Conservation (phyloP, 2,797 vertebrate species). For the Gallinago stenura region DNA sequence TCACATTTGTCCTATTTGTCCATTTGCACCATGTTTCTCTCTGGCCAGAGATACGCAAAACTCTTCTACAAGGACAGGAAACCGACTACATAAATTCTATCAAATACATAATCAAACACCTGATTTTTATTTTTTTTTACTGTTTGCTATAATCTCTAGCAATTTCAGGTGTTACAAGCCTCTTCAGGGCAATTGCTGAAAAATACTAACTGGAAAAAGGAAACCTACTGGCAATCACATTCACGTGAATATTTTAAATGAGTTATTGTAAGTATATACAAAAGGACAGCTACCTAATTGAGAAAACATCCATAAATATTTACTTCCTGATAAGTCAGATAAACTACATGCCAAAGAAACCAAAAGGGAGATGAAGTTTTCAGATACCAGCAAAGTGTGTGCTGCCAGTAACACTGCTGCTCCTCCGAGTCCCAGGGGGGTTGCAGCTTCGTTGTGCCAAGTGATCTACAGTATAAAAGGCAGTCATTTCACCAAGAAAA, state of each 20-base stretch:
- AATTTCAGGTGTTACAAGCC: neutral
- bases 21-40: neutral
- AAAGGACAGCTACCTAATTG: neutral
- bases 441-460: neutral
- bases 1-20: neutral
- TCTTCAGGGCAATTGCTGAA: neutral
- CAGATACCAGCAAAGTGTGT: neutral
- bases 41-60: neutral
- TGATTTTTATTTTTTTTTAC: neutral
- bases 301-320: constrained; percentile 40
- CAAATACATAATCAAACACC: neutral
- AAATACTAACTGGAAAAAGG: neutral
- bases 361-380: neutral
- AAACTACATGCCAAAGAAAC: neutral
- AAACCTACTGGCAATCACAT: neutral
- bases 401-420: neutral
- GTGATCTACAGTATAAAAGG: neutral
- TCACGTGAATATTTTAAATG: fast-evolving
- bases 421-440: neutral
- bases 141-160: neutral
- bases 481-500: neutral
- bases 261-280: neutral
- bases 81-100: neutral
- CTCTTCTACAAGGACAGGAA: neutral
- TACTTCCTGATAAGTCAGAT: neutral